phyloP scores from a whole-genome alignment of 2,797 vertebrate genomes.

The Avahi laniger region DNA sequence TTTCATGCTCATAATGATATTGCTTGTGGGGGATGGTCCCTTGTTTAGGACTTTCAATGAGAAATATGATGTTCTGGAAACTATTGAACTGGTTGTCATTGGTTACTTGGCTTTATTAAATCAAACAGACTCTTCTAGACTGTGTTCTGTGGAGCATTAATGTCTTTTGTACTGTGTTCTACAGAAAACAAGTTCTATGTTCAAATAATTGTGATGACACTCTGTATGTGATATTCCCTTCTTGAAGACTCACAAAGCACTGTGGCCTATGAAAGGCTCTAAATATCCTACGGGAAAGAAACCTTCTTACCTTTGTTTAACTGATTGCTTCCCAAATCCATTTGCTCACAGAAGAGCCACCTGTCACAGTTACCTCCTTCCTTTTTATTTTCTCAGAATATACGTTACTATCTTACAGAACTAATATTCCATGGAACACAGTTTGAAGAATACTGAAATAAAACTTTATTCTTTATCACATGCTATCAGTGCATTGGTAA shows the following conservation, averaged over 20 bases:
- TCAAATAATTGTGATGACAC: background rate
- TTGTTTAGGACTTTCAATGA: constrained; percentile 57
- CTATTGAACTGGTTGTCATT: constrained; percentile 53
- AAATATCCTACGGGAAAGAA: background rate
- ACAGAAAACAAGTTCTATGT: constrained; percentile 5
- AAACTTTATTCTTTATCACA: background rate
- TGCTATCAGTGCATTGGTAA: background rate
- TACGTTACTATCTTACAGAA: background rate
- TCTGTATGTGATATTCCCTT: background rate
- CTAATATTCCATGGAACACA: background rate
- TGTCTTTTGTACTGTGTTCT: constrained; percentile 37
- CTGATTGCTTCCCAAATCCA: background rate
- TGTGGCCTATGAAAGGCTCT: constrained; percentile 23
- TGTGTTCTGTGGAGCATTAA: constrained; percentile 33
- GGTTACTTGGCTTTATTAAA: constrained; percentile 70
- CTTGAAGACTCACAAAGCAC: background rate
- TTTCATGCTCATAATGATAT: constrained; percentile 46
- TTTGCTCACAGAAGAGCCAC: background rate
- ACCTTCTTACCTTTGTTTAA: constrained; percentile 1
- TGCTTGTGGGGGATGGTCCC: constrained; percentile 37
- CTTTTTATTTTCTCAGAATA: background rate
- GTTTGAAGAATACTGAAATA: background rate
- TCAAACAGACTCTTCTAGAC: constrained; percentile 56
- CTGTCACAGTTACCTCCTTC: background rate
- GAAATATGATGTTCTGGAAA: constrained; percentile 65